These are phyloP conservation scores for Salvelinus fontinalis DNA, from an alignment of 2,113 vertebrate genomes.

Conservation along the genomic window DNA sequence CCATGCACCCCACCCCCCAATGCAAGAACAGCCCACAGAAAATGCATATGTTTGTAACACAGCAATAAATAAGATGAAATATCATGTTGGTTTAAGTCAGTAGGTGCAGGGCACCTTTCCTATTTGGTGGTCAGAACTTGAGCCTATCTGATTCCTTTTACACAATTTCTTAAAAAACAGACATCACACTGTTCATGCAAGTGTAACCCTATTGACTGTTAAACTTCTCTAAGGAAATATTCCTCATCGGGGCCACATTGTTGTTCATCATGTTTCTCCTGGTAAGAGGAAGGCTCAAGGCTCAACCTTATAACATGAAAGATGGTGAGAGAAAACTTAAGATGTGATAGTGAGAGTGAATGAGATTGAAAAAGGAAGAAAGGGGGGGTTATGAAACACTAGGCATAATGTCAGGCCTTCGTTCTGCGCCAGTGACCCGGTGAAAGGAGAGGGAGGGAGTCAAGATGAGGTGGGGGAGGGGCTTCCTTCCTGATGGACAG, in stretches of 20 bases:
- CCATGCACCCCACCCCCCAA: background rate
- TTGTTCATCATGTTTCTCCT: background rate
- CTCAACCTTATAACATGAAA: background rate
- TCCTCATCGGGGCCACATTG: background rate
- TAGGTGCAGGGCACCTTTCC: background rate
- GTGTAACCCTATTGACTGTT: too few species aligned
- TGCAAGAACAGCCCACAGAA: conserved; percentile 2
- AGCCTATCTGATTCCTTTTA: background rate
- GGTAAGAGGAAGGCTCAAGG: background rate
- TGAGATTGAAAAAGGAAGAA: conserved; percentile 26
- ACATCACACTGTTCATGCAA: too few species aligned
- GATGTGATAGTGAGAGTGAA: conserved; percentile 51
- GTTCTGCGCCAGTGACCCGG: conserved; percentile 73
- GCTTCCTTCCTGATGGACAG: conserved; percentile 66
- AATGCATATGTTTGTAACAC: background rate
- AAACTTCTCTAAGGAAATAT: background rate
- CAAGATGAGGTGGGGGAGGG: conserved; percentile 67
- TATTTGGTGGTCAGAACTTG: background rate
- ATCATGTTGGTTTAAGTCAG: background rate
- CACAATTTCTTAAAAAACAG: background rate
- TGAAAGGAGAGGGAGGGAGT: conserved; percentile 70
- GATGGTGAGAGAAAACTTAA: conserved; percentile 44
- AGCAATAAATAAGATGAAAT: background rate
- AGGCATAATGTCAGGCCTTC: conserved; percentile 75
- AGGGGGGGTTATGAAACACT: conserved; percentile 49